Conservation (phyloP, 2,888 invertebrate species). For the Malachius bipustulatus region DNA sequence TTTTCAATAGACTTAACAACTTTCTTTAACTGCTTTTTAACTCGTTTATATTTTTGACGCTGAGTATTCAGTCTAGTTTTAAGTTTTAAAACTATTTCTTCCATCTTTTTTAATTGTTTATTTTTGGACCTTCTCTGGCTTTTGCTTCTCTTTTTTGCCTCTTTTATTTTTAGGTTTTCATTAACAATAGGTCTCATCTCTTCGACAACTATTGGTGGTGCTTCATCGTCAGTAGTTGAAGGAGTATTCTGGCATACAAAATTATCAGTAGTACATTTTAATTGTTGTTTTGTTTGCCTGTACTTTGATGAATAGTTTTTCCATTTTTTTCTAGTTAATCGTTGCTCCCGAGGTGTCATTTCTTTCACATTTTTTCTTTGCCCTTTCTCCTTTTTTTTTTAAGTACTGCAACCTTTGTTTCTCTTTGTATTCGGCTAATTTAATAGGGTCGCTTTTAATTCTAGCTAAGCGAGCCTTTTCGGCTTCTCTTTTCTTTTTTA, state of each 20-base stretch:
- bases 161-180: neutral
- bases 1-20: neutral
- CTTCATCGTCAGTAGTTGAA: neutral
- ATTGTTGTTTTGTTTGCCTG: neutral
- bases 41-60: neutral
- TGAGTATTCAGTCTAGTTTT: constrained; percentile 4
- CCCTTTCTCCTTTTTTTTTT: constrained; percentile 1
- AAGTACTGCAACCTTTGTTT: neutral
- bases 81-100: neutral
- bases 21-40: neutral
- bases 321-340: neutral
- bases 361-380: neutral
- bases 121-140: neutral
- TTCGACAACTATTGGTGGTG: neutral
- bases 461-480: neutral
- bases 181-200: constrained; percentile 3
- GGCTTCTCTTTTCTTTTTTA: neutral
- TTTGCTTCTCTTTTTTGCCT: neutral
- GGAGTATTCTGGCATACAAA: neutral
- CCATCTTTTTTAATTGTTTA: constrained; percentile 2
- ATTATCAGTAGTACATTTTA: neutral
- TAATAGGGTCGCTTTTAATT: constrained; percentile 3
- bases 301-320: neutral
- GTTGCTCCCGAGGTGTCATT: neutral
- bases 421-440: constrained; percentile 4